Percentiles rank a stretch among this genome's conserved stretches.
Evolutionary conservation across 1,140 invertebrate genomes (phyloP).

Genomic region (Trinorchestia longiramus): DNA sequence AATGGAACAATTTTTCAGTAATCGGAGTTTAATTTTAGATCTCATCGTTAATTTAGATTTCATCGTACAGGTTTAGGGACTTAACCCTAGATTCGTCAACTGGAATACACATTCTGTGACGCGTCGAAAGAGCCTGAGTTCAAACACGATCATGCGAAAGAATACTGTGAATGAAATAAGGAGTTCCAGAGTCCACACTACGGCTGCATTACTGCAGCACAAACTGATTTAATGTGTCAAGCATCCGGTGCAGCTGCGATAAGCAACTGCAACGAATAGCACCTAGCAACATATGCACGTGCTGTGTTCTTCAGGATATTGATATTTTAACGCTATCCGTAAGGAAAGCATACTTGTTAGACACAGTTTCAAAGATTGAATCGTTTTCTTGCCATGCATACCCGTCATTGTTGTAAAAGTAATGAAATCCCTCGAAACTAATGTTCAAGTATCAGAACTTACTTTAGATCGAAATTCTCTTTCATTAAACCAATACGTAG

Average conservation of each 20-base stretch:
- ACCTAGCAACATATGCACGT: not conserved
- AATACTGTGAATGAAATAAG: not conserved
- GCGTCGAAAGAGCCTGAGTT: no score
- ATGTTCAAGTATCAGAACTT: not conserved
- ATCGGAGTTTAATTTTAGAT: no score
- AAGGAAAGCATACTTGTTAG: not conserved
- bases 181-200: not conserved
- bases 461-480: not conserved
- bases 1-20: no score
- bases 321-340: not conserved
- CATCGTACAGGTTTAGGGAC: no score
- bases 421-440: not conserved
- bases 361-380: not conserved
- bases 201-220: not conserved
- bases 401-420: not conserved
- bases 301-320: not conserved
- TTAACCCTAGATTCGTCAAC: no score
- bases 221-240: constrained; percentile 24
- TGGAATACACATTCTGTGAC: no score
- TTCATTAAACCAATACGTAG: not conserved
- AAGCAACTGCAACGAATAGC: not conserved
- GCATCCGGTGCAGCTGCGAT: constrained; percentile 36
- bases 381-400: not conserved
- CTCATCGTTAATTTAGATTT: no score
- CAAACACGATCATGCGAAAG: not conserved